Evolutionary conservation across 2,797 vertebrate species (phyloP).

Genomic region (Eidolon dupreanum): DNA sequence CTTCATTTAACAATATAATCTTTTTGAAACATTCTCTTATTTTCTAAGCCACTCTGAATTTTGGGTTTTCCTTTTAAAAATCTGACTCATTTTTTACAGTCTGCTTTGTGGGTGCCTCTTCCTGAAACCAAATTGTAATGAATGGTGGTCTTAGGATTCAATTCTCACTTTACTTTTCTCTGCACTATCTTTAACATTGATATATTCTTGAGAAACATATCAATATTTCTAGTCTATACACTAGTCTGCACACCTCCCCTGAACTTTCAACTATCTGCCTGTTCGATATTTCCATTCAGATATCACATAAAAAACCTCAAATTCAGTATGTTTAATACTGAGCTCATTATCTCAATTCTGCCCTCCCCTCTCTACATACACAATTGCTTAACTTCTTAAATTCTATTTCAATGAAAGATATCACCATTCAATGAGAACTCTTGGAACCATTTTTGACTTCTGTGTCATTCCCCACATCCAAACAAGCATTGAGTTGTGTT

Average conservation of each 20-base stretch:
- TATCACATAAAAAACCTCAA: neutral
- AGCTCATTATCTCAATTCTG: neutral
- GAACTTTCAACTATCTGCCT: neutral
- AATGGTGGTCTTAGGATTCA: neutral
- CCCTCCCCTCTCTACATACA: fast-evolving
- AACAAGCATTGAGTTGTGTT: neutral
- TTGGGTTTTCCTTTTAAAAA: neutral
- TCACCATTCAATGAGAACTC: neutral
- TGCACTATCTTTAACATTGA: neutral
- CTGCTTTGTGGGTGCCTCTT: neutral
- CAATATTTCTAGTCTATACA: too few relatives aligned
- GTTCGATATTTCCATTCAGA: neutral
- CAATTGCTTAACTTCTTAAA: neutral
- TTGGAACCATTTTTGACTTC: neutral
- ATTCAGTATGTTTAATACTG: neutral
- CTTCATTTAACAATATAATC: neutral
- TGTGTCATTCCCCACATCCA: neutral
- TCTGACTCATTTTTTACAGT: neutral
- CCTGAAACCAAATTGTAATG: neutral
- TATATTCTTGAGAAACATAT: neutral
- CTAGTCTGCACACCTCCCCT: neutral
- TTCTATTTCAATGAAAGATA: neutral
- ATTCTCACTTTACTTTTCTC: neutral
- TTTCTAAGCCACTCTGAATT: neutral
- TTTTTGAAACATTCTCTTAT: neutral